Evolutionary conservation across 2,888 invertebrate genomes (phyloP), one percentile per base, ranked within the genome.

Genomic region (Nomada goodeniana): DNA sequence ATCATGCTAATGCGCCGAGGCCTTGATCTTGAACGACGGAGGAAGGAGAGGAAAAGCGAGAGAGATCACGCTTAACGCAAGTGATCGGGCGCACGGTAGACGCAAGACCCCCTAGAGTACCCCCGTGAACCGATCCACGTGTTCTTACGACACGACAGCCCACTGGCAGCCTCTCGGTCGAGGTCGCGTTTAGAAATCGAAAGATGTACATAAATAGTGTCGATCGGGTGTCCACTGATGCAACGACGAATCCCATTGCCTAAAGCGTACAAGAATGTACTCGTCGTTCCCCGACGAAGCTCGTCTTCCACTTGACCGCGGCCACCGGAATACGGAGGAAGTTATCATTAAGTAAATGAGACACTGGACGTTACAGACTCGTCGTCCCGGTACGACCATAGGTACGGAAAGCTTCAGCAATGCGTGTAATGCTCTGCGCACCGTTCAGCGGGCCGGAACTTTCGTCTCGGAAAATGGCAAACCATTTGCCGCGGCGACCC

Each of bases 21-120:
- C 91, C 90, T 90, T 90, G 91, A 91, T 90, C 90, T 90, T 90
- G 90, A 84, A 70, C 81, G 47, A 36, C n/a, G 70, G 44, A 73
- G 47, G 71, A 73, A 57, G 52, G 18, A 36, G 23, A 26, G 64
- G 15, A 67, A 74, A 71, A 69, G 9, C 55, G 23, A 42, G 20
- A 10, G 57, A 79, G 20, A 83, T 86, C 83, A 61, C 63, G 80
- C 76, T 70, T 74, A 42, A 47, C 44, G 47, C 71, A 55, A 83
- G 60, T 57, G 72, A 85, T 84, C 76, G 70, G 29, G 67, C 52
- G 18, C n/a, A 52, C 42, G 63, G 60, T 50, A n/a, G 4, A n/a
- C 67, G 18, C 59, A 60, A n/a, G 53, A 55, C 61, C 55, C 36
- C 5, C 36, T 36, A 7, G 7, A 7, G 20, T 52, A 53, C 57